Conservation (phyloP, 2,797 vertebrate genomes). For the Rhynchonycteris naso region DNA sequence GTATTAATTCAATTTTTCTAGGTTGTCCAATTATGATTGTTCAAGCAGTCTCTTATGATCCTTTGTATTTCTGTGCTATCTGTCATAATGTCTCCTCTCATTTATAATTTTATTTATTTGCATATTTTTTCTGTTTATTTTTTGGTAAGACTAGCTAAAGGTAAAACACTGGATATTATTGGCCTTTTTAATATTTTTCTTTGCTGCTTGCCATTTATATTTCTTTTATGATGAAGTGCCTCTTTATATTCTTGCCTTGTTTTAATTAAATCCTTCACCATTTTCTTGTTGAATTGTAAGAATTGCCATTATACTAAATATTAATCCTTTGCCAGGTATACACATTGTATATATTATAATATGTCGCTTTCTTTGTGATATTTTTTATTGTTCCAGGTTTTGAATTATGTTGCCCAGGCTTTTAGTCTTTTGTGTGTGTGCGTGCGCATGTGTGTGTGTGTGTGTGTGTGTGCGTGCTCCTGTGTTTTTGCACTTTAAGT, state of each 20-base stretch:
- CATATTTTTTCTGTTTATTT: background rate
- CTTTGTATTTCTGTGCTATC: background rate
- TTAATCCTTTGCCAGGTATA: background rate
- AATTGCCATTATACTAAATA: background rate
- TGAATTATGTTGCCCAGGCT: background rate
- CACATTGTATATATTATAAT: background rate
- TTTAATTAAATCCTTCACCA: background rate
- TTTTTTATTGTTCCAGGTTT: background rate
- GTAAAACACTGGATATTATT: background rate
- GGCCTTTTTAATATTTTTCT: slow-evolving; percentile 21
- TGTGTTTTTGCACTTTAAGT: background rate
- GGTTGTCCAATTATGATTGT: background rate
- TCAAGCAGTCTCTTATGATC: background rate
- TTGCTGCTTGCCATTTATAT: background rate
- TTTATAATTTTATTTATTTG: background rate
- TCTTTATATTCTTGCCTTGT: background rate
- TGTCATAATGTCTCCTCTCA: background rate
- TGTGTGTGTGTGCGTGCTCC: background rate
- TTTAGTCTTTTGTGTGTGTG: slow-evolving; percentile 3
- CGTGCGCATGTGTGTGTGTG: background rate
- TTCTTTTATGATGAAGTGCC: background rate
- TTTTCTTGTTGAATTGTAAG: background rate
- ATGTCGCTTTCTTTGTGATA: background rate
- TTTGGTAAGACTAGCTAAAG: background rate
- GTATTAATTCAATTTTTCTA: background rate